Conservation (phyloP, 2,797 vertebrate species). For the Hephaestus fuliginosus region DNA sequence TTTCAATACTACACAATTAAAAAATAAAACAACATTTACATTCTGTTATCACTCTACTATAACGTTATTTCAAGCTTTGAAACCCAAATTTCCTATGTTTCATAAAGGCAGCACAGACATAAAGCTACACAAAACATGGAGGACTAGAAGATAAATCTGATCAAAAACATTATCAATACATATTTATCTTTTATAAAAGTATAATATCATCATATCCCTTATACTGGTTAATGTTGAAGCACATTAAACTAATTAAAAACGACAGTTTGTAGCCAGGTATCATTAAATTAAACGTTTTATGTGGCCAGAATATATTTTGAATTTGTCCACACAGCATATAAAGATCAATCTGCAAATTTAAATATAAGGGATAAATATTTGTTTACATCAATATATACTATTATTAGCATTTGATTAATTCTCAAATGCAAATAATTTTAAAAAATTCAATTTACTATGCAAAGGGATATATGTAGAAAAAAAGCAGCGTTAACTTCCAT, state of each 20-base stretch:
- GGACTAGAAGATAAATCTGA: background rate
- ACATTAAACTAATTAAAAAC: background rate
- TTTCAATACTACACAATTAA: rapidly evolving
- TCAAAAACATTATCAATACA: background rate
- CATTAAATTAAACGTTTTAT: background rate
- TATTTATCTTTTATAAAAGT: too few relatives aligned
- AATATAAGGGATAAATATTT: too few relatives aligned
- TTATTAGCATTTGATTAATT: too few relatives aligned
- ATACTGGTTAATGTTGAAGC: background rate
- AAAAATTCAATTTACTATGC: background rate
- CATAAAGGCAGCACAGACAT: background rate
- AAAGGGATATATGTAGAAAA: background rate
- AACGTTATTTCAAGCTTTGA: background rate
- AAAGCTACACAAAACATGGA: constrained; percentile 30
- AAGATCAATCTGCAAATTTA: too few relatives aligned
- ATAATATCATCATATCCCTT: background rate
- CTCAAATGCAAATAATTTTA: too few relatives aligned
- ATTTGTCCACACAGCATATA: background rate
- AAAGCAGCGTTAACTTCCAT: background rate
- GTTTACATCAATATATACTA: too few relatives aligned
- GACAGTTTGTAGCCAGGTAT: background rate
- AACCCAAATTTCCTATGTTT: background rate
- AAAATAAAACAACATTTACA: too few relatives aligned
- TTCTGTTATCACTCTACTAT: rapidly evolving
- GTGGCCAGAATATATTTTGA: background rate